Percentiles rank a stretch among this genome's conserved stretches.
Evolutionary conservation across 2,797 vertebrate species (phyloP).

Genomic region (Galaxias olidus): DNA sequence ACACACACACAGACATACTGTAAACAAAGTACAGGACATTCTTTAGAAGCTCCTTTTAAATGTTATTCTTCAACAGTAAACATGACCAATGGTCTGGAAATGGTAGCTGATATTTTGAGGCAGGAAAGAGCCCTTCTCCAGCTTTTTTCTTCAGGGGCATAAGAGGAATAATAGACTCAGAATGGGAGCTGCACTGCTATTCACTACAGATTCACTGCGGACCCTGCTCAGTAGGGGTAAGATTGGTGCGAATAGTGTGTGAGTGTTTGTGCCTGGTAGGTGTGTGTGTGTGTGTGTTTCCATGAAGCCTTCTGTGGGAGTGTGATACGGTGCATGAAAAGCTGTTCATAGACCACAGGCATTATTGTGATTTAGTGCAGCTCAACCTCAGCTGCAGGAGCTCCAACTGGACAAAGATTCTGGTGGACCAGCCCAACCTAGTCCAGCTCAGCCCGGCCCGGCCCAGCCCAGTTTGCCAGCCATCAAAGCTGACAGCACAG

Average conservation of each 20-base stretch:
- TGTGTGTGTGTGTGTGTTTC: slow-evolving; percentile 35
- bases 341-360: slow-evolving; percentile 46
- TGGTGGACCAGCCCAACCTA: not conserved
- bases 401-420: not conserved
- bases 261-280: slow-evolving; percentile 40
- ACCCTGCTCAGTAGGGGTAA: slow-evolving; percentile 54
- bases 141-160: slow-evolving; percentile 50
- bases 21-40: not conserved
- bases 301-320: slow-evolving; percentile 49
- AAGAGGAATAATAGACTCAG: slow-evolving; percentile 53
- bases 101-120: slow-evolving; percentile 51
- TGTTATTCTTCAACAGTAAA: slow-evolving; percentile 37
- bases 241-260: slow-evolving; percentile 10
- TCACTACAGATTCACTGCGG: slow-evolving; percentile 18
- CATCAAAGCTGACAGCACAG: slow-evolving; percentile 63
- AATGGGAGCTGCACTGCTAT: slow-evolving; percentile 51
- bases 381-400: slow-evolving; percentile 14
- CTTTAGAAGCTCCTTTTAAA: not conserved
- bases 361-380: slow-evolving; percentile 42
- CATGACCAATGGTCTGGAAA: slow-evolving; percentile 57
- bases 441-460: not conserved
- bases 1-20: not conserved
- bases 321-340: slow-evolving; percentile 57
- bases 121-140: slow-evolving; percentile 27
- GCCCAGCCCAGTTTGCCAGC: slow-evolving; percentile 41